Evolutionary conservation across 2,888 invertebrate species (phyloP), one percentile per base, ranked within the genome.

Genomic region (Ophonus ardosiacus): DNA sequence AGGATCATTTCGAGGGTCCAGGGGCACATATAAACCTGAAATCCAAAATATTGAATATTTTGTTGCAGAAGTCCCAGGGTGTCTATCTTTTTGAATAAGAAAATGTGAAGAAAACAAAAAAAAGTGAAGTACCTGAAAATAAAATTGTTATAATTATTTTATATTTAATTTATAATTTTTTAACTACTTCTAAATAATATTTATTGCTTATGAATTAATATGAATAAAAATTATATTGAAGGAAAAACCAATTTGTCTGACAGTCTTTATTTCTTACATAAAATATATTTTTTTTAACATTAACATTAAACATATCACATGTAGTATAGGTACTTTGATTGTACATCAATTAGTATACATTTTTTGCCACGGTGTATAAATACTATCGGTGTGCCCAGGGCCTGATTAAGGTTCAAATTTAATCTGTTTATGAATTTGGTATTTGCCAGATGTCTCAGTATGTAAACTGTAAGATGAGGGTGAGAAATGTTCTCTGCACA

Each of bases 321-420:
- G 38, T 24, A 68, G 38, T 13, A 57, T 78, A 78, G 78, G 57
- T 57, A 80, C 38, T 65, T 81, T 43, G 40, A 59, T 40, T 63
- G 57, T 65, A 71, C 59, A 85, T 71, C 68, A 86, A 8, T 85
- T 84, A 81, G 80, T 15, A 85, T 86, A 87, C 86, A 85, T 85
- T 56, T n/a, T n/a, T n/a, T 31, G 31, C 31, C 31, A 31, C 31
- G 5, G 5, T 31, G 31, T 31, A 31, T 5, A 31, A 31, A 31
- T 31, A 31, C 31, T 31, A 31, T 31, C 3, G 31, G 31, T 21
- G 31, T 31, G 31, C 31, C 31, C 3, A 31, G n/a, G n/a, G n/a
- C n/a, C 31, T 31, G 3, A 31, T 31, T n/a, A n/a, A n/a, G n/a
- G n/a, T n/a, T n/a, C 31, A 31, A 31, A 31, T 31, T 21, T 21